Conservation (phyloP, 35 echinoderm and acorn worm genomes). For the Hemicentrotus pulcherrimus region DNA sequence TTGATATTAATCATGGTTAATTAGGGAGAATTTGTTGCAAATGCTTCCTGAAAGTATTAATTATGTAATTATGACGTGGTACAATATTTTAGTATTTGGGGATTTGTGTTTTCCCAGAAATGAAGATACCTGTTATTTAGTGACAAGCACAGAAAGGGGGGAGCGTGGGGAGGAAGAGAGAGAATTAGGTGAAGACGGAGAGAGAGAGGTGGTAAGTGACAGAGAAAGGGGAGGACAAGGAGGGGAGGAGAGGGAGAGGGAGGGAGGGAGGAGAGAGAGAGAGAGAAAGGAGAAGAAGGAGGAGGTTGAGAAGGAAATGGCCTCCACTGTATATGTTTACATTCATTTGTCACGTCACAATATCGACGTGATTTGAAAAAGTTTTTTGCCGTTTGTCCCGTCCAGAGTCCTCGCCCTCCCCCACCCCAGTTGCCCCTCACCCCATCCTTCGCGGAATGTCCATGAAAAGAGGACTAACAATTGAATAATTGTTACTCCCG, state of each 20-base stretch:
- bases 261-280: neutral
- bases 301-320: neutral
- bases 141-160: neutral
- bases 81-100: no score
- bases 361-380: neutral
- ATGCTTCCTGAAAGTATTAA: neutral
- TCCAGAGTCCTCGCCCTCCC: neutral
- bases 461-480: slow-evolving; percentile 24
- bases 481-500: slow-evolving; percentile 32
- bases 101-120: neutral
- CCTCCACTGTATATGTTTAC: neutral
- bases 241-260: neutral
- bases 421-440: neutral
- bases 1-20: neutral
- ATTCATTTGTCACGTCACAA: neutral
- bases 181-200: no score
- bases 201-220: neutral
- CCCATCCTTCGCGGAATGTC: neutral
- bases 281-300: neutral
- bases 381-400: neutral
- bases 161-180: neutral
- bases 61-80: neutral
- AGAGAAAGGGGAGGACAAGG: neutral
- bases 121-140: neutral
- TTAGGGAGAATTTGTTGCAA: neutral